A percentile compares a stretch with the other conserved stretches of the same genome.
These are phyloP conservation scores for Actinernus sp. DNA, from an alignment of 92 coral and sea anemone genomes.

Conservation along the genomic window DNA sequence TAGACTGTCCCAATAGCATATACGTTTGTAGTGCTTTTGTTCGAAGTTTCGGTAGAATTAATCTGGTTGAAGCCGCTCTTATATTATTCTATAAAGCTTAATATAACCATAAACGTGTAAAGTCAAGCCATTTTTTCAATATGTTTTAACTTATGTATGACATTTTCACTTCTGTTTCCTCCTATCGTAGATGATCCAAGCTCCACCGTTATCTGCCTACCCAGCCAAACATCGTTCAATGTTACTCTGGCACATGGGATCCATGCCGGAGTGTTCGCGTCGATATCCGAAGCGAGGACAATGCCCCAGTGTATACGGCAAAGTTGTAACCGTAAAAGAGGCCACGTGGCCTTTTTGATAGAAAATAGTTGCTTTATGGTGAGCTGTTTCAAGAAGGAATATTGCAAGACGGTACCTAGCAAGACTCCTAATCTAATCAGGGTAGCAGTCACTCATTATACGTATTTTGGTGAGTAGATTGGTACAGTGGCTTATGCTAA, in stretches of 20 bases:
- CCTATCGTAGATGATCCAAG: conserved; percentile 43
- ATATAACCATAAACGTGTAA: too few species aligned
- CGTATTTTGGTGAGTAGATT: conserved; percentile 80
- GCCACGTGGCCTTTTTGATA: conserved; percentile 65
- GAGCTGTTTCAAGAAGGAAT: conserved; percentile 40
- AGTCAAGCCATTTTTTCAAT: too few species aligned
- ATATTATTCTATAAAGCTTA: too few species aligned
- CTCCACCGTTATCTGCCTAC: conserved; percentile 75
- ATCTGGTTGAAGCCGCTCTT: too few species aligned
- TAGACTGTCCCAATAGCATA: too few species aligned
- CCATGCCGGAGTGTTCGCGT: conserved; percentile 71
- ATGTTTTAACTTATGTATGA: too few species aligned
- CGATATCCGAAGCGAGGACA: conserved; percentile 15
- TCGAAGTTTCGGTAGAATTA: too few species aligned
- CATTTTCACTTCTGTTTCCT: neutral
- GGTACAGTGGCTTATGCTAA: too few species aligned
- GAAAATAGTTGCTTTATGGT: conserved; percentile 69
- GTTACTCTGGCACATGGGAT: conserved; percentile 57
- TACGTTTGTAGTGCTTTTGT: too few species aligned
- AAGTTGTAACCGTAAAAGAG: conserved; percentile 64
- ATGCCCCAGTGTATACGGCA: conserved; percentile 68
- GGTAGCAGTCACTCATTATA: conserved; percentile 60
- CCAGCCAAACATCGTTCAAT: conserved; percentile 47
- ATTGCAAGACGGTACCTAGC: conserved; percentile 29
- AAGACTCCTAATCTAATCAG: conserved; percentile 13